These are phyloP conservation scores for Chloroceryle amazona DNA, from an alignment of 2,797 vertebrate genomes.

Conservation along the genomic window DNA sequence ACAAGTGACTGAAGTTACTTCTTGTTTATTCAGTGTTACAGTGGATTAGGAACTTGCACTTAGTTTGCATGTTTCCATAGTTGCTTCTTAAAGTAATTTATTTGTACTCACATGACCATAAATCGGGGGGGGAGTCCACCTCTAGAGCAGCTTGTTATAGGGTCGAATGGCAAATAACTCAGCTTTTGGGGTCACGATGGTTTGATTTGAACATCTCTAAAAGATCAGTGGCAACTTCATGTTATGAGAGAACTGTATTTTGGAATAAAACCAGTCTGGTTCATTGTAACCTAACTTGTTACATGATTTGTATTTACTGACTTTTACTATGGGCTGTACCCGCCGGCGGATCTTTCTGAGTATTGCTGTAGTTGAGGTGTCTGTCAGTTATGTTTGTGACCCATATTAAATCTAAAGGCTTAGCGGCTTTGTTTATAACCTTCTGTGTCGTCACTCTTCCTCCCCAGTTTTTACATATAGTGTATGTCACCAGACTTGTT, in stretches of 20 bases:
- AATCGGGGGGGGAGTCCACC: accelerated
- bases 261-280: not conserved
- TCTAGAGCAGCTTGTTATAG: not conserved
- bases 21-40: not conserved
- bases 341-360: not conserved
- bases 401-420: not conserved
- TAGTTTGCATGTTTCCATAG: not conserved
- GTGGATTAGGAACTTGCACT: not conserved
- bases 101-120: not conserved
- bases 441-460: not conserved
- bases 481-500: not conserved
- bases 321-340: not conserved
- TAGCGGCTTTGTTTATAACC: not conserved
- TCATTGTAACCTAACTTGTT: not conserved
- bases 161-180: not conserved
- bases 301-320: not conserved
- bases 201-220: not conserved
- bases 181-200: not conserved
- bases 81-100: not conserved
- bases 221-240: not conserved
- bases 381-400: not conserved
- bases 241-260: not conserved
- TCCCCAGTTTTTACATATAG: not conserved
- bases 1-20: not conserved
- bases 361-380: not conserved